Evolutionary conservation across 2,888 invertebrate species (phyloP), one percentile per base, ranked within the genome.

Genomic region (Drosophila stalkeri): DNA sequence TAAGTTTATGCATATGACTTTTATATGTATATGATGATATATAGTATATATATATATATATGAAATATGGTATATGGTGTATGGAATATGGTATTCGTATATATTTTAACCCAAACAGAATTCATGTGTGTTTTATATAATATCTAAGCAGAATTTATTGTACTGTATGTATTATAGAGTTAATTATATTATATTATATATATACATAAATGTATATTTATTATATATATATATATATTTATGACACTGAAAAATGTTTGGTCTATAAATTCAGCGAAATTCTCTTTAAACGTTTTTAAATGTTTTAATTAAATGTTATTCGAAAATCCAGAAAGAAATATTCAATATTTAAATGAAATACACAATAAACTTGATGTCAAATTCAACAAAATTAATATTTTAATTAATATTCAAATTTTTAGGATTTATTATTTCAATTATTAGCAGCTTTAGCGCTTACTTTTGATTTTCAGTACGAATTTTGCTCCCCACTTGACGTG

Each of bases 261-360:
- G 66, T 69, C 81, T 67, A 68, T 77, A 73, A 69, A 71, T 68
- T 68, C 55, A 71, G 60, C 64, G 43, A 46, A 54, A 49, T 62
- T 71, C 64, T 75, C 55, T 55, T 41, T 70, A 66, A 82, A 73
- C 64, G 81, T 86, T 85, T 85, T 85, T 81, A 86, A 85, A 73
- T 88, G 86, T 86, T 85, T 85, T 88, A 85, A 80, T 70, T 77
- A 76, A 78, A 77, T 79, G 84, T 86, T 86, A 87, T 63, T 65
- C 67, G 35, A 75, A 73, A 63, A 47, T 64, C 63, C 55, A 57
- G 43, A 37, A 52, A 66, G 47, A 57, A 72, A 73, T 85, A 82
- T 77, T 77, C 78, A 77, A 81, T 72, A 82, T 80, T 80, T 69
- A 70, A 79, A 77, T 65, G 65, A 78, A 74, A 76, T 83, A 81